Evolutionary conservation across 2,888 invertebrate species (phyloP).

Genomic region (Idaea aversata): DNA sequence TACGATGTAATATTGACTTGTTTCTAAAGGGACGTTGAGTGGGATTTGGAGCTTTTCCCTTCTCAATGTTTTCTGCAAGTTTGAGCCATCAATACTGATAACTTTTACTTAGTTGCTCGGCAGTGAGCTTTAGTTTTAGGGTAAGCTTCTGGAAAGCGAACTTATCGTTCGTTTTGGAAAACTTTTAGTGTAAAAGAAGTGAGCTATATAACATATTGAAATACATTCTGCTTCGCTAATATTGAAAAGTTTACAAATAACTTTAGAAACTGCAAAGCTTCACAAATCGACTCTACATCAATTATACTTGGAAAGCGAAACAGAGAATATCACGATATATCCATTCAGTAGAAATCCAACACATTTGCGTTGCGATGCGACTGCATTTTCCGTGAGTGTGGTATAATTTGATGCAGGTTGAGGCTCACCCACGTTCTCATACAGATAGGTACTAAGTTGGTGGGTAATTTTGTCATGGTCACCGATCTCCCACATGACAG

Average conservation of each 20-base stretch:
- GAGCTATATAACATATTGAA: not conserved
- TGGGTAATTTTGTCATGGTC: conserved; percentile 6
- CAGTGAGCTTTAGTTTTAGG: not conserved
- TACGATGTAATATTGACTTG: conserved; percentile 28
- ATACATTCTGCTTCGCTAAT: not conserved
- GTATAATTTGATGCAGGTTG: not conserved
- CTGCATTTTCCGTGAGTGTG: not conserved
- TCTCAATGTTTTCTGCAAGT: conserved; percentile 1
- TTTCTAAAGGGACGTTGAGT: conserved; percentile 12
- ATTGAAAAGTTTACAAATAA: not conserved
- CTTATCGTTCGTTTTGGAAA: not conserved
- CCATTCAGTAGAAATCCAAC: not conserved
- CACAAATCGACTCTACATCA: not conserved
- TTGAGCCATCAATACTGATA: not conserved
- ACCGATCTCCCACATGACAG: conserved; percentile 13
- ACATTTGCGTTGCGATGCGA: not conserved
- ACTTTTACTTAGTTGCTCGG: not conserved
- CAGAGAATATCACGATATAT: conserved; percentile 7
- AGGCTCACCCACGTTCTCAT: not conserved
- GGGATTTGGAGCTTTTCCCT: conserved; percentile 14
- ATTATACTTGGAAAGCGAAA: not conserved
- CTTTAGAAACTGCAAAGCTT: not conserved
- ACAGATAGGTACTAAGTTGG: not conserved
- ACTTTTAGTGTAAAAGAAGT: not conserved
- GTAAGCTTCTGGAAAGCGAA: not conserved